Evolutionary conservation across 2,797 vertebrate species (phyloP).

Genomic region (Helostoma temminkii): DNA sequence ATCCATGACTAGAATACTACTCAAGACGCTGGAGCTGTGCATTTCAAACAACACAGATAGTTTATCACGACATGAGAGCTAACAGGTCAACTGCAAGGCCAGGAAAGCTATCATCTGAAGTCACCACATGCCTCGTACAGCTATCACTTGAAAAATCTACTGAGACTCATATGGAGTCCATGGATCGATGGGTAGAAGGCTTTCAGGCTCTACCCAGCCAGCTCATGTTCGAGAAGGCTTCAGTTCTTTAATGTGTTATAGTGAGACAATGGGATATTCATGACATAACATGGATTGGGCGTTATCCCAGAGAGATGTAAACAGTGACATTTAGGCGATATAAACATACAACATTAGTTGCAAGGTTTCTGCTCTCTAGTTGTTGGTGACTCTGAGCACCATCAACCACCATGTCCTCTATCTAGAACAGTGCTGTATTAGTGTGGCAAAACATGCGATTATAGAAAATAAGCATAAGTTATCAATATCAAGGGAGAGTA

Average conservation of each 20-base stretch:
- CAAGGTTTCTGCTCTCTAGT: slow-evolving; percentile 73
- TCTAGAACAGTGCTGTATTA: slow-evolving; percentile 83
- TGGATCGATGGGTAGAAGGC: slow-evolving; percentile 46
- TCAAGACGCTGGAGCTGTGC: slow-evolving; percentile 69
- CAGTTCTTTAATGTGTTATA: slow-evolving; percentile 77
- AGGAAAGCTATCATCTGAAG: slow-evolving; percentile 59
- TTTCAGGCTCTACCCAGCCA: slow-evolving; percentile 70
- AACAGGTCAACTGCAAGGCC: slow-evolving; percentile 69
- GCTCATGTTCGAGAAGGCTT: slow-evolving; percentile 71
- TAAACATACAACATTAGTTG: slow-evolving; percentile 80
- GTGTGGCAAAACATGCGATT: slow-evolving; percentile 85
- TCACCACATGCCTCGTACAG: slow-evolving; percentile 61
- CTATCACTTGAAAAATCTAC: slow-evolving; percentile 51
- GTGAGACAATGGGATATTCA: slow-evolving; percentile 76
- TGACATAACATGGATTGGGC: slow-evolving; percentile 77
- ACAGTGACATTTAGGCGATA: slow-evolving; percentile 81
- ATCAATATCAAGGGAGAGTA: slow-evolving; percentile 79
- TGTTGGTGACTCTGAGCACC: slow-evolving; percentile 69
- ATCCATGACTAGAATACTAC: slow-evolving; percentile 78
- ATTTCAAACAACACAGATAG: slow-evolving; percentile 72
- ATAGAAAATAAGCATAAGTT: slow-evolving; percentile 84
- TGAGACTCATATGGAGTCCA: slow-evolving; percentile 51
- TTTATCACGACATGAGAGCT: slow-evolving; percentile 65
- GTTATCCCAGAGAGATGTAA: slow-evolving; percentile 81
- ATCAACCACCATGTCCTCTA: slow-evolving; percentile 76